Percentiles rank a stretch among this genome's conserved stretches.
Evolutionary conservation across 2,113 vertebrate species (phyloP).

Genomic region (Eleginops maclovinus): DNA sequence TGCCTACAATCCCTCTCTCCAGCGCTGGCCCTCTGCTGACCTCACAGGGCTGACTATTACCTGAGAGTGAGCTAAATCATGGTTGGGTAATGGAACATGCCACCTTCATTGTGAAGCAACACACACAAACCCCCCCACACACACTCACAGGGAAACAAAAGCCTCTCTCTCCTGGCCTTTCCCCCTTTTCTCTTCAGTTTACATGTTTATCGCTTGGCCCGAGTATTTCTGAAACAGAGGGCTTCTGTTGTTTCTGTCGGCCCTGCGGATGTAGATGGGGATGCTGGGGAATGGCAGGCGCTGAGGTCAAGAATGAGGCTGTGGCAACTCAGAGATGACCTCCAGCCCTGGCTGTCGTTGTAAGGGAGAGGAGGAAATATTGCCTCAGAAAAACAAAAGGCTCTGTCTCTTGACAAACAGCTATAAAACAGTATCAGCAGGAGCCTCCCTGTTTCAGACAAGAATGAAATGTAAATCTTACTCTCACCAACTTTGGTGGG

Average conservation of each 20-base stretch:
- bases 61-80: conserved; percentile 79
- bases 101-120: conserved; percentile 56
- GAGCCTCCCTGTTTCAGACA: background rate
- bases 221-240: conserved; percentile 57
- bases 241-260: conserved; percentile 60
- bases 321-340: conserved; percentile 43
- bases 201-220: conserved; percentile 74
- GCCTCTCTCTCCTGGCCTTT: conserved; percentile 56
- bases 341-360: conserved; percentile 30
- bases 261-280: conserved; percentile 34
- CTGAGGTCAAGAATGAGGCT: conserved; percentile 51
- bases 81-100: conserved; percentile 79
- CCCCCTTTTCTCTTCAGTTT: conserved; percentile 45
- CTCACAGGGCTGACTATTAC: conserved; percentile 74
- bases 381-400: conserved; percentile 8
- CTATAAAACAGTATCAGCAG: background rate
- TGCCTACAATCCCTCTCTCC: conserved; percentile 43
- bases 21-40: conserved; percentile 69
- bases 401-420: conserved; percentile 14
- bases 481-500: background rate
- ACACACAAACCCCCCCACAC: conserved; percentile 33
- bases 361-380: background rate
- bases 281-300: conserved; percentile 44
- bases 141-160: conserved; percentile 53
- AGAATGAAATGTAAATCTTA: background rate